These are phyloP conservation scores for Etheostoma nigrum DNA, from an alignment of 2,797 vertebrate genomes.

Conservation along the genomic window DNA sequence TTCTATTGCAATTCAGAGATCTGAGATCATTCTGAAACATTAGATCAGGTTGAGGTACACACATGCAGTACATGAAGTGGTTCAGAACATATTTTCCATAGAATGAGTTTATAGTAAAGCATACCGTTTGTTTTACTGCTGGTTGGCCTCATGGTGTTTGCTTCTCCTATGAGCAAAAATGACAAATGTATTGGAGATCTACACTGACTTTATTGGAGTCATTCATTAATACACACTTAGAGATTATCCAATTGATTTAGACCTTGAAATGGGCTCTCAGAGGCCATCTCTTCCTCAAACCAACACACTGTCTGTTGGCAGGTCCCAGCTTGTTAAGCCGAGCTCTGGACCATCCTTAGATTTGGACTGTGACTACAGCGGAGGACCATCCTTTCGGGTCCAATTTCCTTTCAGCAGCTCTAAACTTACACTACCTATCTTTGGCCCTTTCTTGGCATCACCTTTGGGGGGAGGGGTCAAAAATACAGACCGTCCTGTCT, in stretches of 20 bases:
- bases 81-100: neutral
- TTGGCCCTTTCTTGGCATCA: constrained; percentile 34
- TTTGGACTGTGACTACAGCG: constrained; percentile 43
- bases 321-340: constrained; percentile 43
- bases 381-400: constrained; percentile 27
- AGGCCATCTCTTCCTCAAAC: constrained; percentile 40
- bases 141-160: neutral
- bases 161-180: constrained; percentile 10
- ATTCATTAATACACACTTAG: constrained; percentile 21
- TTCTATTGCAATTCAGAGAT: neutral
- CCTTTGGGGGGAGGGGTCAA: constrained; percentile 4
- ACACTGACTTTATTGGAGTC: constrained; percentile 36
- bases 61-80: neutral
- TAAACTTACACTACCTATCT: constrained; percentile 41
- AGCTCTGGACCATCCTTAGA: constrained; percentile 32
- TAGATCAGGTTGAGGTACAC: constrained; percentile 3
- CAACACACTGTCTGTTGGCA: constrained; percentile 31
- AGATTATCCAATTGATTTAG: constrained; percentile 40
- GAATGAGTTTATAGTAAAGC: neutral
- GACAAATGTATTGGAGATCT: constrained; percentile 47
- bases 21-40: constrained; percentile 6
- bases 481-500: constrained; percentile 18
- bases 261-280: constrained; percentile 43
- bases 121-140: neutral
- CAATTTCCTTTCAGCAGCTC: constrained; percentile 67